phyloP scores from a whole-genome alignment of 1,140 invertebrate genomes.

The Drosophila dunni region DNA sequence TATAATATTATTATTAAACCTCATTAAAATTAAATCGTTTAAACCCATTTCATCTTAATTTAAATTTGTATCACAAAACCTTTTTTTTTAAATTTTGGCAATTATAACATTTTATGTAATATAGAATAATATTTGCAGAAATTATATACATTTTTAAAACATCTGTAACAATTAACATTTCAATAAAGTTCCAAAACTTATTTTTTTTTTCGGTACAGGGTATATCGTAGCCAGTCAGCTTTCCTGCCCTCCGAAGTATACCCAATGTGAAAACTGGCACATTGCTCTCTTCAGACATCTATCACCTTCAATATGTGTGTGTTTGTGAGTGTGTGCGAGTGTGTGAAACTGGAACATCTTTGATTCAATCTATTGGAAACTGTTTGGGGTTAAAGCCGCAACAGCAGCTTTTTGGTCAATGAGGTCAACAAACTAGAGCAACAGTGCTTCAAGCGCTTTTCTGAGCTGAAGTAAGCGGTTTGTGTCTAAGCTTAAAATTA shows the following conservation, averaged over 20 bases:
- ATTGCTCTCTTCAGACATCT: background rate
- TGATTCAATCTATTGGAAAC: conserved; percentile 23
- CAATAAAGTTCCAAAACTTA: too few species aligned
- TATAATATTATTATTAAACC: too few species aligned
- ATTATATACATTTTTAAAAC: too few species aligned
- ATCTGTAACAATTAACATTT: too few species aligned
- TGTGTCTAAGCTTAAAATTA: background rate
- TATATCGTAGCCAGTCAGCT: background rate
- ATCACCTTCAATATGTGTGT: background rate
- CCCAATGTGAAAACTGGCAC: background rate
- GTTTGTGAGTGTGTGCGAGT: conserved; percentile 6
- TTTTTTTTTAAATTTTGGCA: too few species aligned
- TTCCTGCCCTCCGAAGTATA: too few species aligned
- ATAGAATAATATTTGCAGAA: too few species aligned
- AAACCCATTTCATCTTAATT: too few species aligned
- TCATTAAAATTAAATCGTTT: too few species aligned
- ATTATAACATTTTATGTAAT: too few species aligned
- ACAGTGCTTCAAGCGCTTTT: background rate
- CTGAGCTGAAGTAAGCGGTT: background rate
- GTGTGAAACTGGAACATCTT: conserved; percentile 16
- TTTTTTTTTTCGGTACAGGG: background rate
- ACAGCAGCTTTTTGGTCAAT: conserved; percentile 6
- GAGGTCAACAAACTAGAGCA: conserved; percentile 45
- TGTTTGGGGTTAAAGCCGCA: conserved; percentile 18
- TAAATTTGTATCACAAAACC: too few species aligned